Evolutionary conservation across 2,113 vertebrate genomes (phyloP).

Genomic region (Anthoscopus minutus): DNA sequence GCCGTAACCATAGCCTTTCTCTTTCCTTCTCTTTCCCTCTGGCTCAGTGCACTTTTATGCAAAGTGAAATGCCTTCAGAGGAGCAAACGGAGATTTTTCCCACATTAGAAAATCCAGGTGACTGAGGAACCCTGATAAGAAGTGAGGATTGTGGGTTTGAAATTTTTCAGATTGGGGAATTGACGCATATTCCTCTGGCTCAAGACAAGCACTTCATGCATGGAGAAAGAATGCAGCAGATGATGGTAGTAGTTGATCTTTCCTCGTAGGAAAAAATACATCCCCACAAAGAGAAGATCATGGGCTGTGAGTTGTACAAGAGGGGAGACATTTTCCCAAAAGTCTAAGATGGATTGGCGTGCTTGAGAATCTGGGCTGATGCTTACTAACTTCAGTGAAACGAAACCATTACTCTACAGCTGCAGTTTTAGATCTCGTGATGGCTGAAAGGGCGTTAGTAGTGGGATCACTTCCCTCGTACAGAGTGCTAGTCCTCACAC

Average conservation of each 20-base stretch:
- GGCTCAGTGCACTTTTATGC: background rate
- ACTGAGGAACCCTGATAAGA: background rate
- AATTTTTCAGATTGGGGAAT: background rate
- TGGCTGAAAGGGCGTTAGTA: background rate
- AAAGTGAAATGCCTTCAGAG: background rate
- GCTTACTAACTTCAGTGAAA: background rate
- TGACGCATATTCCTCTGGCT: background rate
- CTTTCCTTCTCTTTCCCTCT: background rate
- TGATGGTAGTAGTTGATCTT: background rate
- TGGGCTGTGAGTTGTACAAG: background rate
- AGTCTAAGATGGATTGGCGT: background rate
- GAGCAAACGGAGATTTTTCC: background rate
- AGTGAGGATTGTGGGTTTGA: background rate
- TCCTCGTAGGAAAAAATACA: background rate
- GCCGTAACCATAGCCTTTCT: background rate
- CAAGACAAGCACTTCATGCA: background rate
- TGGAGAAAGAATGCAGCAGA: background rate
- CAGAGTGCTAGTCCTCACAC: accelerated
- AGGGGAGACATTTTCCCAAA: accelerated
- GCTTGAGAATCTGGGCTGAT: background rate
- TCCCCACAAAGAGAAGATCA: background rate
- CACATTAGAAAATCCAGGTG: background rate
- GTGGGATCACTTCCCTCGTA: background rate
- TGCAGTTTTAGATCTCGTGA: background rate
- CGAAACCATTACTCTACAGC: background rate